phyloP scores from a whole-genome alignment of 2,797 vertebrate species.

The Ptychobarbus kaznakovi region DNA sequence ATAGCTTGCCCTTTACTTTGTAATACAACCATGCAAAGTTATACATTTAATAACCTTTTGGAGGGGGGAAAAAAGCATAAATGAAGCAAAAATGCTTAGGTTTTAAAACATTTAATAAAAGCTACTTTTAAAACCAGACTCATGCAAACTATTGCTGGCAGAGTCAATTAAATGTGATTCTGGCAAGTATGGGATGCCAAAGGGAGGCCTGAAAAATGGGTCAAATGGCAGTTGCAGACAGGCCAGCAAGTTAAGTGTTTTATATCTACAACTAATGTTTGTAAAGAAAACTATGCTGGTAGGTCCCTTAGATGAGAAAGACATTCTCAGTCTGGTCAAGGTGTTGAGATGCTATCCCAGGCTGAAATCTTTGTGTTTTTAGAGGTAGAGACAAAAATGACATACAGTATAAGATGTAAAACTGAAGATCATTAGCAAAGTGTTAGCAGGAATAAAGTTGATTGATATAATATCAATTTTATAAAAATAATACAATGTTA shows the following conservation, averaged over 20 bases:
- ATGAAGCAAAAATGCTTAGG: background rate
- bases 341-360: background rate
- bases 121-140: constrained; percentile 5
- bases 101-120: constrained; percentile 3
- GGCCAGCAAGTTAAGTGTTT: background rate
- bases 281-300: background rate
- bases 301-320: background rate
- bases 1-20: constrained; percentile 44
- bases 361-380: background rate
- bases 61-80: background rate
- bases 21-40: constrained; percentile 25
- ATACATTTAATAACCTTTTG: constrained; percentile 41
- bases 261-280: background rate
- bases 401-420: background rate
- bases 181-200: constrained; percentile 13
- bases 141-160: background rate
- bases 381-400: background rate
- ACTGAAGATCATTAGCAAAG: background rate
- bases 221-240: background rate
- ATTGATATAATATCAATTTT: background rate
- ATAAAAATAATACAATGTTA: too few relatives aligned
- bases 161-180: background rate
- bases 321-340: background rate
- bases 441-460: background rate
- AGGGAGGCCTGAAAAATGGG: background rate